Evolutionary conservation across 2,797 vertebrate species (phyloP).

Genomic region (Myotis planiceps): DNA sequence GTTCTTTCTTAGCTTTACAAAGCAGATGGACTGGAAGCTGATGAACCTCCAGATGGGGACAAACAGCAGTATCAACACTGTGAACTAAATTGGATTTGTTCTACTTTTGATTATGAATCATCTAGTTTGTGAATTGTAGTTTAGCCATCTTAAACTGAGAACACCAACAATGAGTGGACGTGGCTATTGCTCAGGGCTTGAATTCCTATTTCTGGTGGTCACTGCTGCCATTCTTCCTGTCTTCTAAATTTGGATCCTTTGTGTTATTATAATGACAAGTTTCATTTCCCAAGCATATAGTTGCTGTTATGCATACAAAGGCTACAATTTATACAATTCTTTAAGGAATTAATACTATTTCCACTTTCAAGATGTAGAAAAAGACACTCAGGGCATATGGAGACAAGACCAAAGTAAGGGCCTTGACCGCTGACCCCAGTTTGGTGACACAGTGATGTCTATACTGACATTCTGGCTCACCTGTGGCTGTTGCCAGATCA

Average conservation of each 20-base stretch:
- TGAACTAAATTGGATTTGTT: slow-evolving; percentile 64
- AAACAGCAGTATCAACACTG: slow-evolving; percentile 70
- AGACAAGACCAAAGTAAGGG: neutral
- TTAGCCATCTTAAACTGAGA: slow-evolving; percentile 35
- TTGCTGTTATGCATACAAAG: neutral
- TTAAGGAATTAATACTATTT: neutral
- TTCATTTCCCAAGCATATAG: neutral
- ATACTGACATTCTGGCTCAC: neutral
- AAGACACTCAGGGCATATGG: neutral
- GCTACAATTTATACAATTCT: neutral
- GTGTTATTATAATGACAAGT: neutral
- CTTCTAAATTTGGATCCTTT: neutral
- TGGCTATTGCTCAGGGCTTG: neutral
- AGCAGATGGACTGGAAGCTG: slow-evolving; percentile 70
- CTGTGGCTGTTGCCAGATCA: neutral
- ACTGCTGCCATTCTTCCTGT: neutral
- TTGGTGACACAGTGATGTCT: neutral
- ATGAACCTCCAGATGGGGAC: slow-evolving; percentile 60
- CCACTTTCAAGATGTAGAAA: neutral
- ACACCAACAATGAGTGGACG: neutral
- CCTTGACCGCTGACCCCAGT: neutral
- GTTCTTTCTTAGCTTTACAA: slow-evolving; percentile 56
- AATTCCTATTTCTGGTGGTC: neutral
- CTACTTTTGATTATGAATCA: slow-evolving; percentile 59
- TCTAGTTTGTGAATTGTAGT: slow-evolving; percentile 7